Percentiles rank a stretch among this genome's conserved stretches.
phyloP scores from a whole-genome alignment of 2,888 invertebrate species.

The Mesopsocus fuscifrons region DNA sequence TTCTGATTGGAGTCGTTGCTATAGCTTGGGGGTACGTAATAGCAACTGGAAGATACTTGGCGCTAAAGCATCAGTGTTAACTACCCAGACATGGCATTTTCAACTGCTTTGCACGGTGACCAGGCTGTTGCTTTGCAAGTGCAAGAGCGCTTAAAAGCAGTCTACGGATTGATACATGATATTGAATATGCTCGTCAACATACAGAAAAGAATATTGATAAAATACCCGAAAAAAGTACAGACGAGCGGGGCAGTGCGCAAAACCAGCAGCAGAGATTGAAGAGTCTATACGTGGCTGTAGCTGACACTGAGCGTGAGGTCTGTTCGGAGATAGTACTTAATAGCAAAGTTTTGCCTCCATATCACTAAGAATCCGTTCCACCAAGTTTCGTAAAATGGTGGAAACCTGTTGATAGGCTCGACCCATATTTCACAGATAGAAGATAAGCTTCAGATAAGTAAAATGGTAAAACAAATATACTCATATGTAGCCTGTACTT shows the following conservation, averaged over 20 bases:
- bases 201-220: slow-evolving; percentile 62
- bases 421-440: too few relatives aligned
- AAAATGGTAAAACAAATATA: too few relatives aligned
- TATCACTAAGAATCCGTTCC: too few relatives aligned
- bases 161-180: slow-evolving; percentile 58
- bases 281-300: slow-evolving; percentile 60
- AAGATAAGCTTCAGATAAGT: too few relatives aligned
- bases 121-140: slow-evolving; percentile 59
- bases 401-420: too few relatives aligned
- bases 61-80: background rate
- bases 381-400: too few relatives aligned
- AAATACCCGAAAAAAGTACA: slow-evolving; percentile 47
- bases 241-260: slow-evolving; percentile 26
- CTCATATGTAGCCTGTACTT: too few relatives aligned
- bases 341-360: too few relatives aligned
- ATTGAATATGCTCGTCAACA: slow-evolving; percentile 62
- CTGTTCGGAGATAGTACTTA: too few relatives aligned
- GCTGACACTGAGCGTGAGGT: slow-evolving; percentile 67
- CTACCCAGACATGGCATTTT: slow-evolving; percentile 43
- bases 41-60: slow-evolving; percentile 24
- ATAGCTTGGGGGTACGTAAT: slow-evolving; percentile 33
- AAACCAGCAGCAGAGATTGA: slow-evolving; percentile 48
- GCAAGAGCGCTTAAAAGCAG: slow-evolving; percentile 55
- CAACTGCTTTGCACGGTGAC: too few relatives aligned
- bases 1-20: slow-evolving; percentile 28